A percentile compares a stretch with the other conserved stretches of the same genome.
These are phyloP conservation scores for Sparus aurata DNA, from an alignment of 2,797 vertebrate species.

Conservation along the genomic window DNA sequence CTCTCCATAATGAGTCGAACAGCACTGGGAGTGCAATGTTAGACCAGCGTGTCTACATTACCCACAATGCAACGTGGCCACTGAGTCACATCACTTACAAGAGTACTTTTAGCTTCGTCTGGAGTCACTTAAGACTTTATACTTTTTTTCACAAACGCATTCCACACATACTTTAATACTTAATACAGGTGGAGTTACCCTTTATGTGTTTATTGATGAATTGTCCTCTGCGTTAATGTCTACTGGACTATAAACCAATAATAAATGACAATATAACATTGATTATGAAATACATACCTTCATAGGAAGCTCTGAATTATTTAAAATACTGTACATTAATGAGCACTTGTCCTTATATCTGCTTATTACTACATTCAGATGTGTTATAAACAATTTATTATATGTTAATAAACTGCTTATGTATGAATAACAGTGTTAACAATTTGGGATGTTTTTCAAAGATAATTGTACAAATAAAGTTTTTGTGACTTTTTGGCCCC, in stretches of 20 bases:
- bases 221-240: not conserved
- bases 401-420: conserved; percentile 7
- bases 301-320: not conserved
- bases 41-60: too few relatives aligned
- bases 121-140: too few relatives aligned
- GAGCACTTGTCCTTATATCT: not conserved
- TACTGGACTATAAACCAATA: not conserved
- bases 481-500: conserved; percentile 39
- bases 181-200: too few relatives aligned
- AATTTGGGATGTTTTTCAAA: conserved; percentile 24
- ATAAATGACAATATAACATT: not conserved
- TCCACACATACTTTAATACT: too few relatives aligned
- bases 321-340: not conserved
- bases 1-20: too few relatives aligned
- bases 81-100: too few relatives aligned
- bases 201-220: not conserved
- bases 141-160: too few relatives aligned
- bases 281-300: not conserved
- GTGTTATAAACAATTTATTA: not conserved
- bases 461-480: conserved; percentile 29
- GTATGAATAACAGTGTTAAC: conserved; percentile 2
- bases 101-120: too few relatives aligned
- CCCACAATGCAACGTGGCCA: too few relatives aligned
- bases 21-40: too few relatives aligned
- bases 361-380: not conserved